Conservation (phyloP, 2,888 invertebrate genomes). For the Bedellia somnulentella region DNA sequence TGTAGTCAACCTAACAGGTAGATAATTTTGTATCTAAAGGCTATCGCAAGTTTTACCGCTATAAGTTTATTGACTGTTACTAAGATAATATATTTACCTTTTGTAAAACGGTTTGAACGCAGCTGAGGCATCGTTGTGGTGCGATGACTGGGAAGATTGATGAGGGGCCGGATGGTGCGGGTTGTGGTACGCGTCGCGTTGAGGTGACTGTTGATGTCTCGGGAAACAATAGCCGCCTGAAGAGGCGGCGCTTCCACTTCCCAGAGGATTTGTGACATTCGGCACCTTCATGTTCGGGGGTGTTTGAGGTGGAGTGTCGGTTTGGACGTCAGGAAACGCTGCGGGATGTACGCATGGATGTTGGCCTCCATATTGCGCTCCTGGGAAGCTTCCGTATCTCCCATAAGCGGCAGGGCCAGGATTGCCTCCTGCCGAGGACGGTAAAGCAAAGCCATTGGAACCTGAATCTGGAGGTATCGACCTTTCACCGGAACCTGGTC, state of each 20-base stretch:
- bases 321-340: conserved; percentile 84
- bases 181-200: conserved; percentile 60
- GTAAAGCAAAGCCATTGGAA: conserved; percentile 66
- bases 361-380: conserved; percentile 58
- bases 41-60: too few species aligned
- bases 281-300: conserved; percentile 92
- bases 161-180: conserved; percentile 54
- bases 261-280: conserved; percentile 73
- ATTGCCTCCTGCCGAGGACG: conserved; percentile 64
- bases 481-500: conserved; percentile 32
- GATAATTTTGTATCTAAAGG: neutral
- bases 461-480: conserved; percentile 32
- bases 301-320: conserved; percentile 92
- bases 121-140: conserved; percentile 60
- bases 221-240: conserved; percentile 56
- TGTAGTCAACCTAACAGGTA: conserved; percentile 10
- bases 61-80: too few species aligned
- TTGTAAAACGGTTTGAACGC: conserved; percentile 91
- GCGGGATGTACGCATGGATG: conserved; percentile 65
- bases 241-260: conserved; percentile 63
- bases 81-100: conserved; percentile 64
- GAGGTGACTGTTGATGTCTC: conserved; percentile 53
- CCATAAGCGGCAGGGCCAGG: conserved; percentile 57
- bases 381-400: conserved; percentile 70
- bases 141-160: conserved; percentile 34